phyloP scores from a whole-genome alignment of 2,113 vertebrate genomes.

The Plecturocebus donacophilus region DNA sequence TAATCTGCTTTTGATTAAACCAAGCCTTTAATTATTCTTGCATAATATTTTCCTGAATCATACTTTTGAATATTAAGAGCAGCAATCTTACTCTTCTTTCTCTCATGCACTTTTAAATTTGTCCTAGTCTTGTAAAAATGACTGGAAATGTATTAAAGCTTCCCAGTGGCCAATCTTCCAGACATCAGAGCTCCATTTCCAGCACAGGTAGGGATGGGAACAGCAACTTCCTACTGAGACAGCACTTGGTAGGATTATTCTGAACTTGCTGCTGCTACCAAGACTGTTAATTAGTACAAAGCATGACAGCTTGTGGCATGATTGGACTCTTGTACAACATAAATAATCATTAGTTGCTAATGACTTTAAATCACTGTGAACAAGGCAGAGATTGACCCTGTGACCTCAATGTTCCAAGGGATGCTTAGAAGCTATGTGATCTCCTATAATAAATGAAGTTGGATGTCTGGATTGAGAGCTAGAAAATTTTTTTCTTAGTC shows the following conservation, averaged over 20 bases:
- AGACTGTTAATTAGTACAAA: constrained; percentile 65
- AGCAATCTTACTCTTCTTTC: background rate
- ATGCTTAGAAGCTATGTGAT: background rate
- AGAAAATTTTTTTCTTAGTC: background rate
- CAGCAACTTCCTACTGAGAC: background rate
- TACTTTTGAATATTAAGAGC: constrained; percentile 47
- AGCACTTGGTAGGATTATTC: constrained; percentile 6
- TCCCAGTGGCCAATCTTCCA: background rate
- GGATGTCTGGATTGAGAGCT: background rate
- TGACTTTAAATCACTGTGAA: constrained; percentile 69
- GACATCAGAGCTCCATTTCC: background rate
- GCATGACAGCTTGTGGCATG: constrained; percentile 63
- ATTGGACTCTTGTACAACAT: constrained; percentile 62
- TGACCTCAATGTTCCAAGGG: constrained; percentile 30
- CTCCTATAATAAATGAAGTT: background rate
- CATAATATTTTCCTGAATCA: constrained; percentile 56
- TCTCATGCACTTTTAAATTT: background rate
- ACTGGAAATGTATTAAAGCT: background rate
- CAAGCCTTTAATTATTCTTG: constrained; percentile 60
- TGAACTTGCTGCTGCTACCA: constrained; percentile 40
- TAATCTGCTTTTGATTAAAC: constrained; percentile 77
- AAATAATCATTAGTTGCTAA: constrained; percentile 69
- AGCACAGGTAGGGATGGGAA: background rate
- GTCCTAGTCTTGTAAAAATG: background rate
- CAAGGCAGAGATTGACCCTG: constrained; percentile 42